A percentile compares a stretch with the other conserved stretches of the same genome.
phyloP scores from a whole-genome alignment of 2,888 invertebrate species.

The Diarsia dahlii region DNA sequence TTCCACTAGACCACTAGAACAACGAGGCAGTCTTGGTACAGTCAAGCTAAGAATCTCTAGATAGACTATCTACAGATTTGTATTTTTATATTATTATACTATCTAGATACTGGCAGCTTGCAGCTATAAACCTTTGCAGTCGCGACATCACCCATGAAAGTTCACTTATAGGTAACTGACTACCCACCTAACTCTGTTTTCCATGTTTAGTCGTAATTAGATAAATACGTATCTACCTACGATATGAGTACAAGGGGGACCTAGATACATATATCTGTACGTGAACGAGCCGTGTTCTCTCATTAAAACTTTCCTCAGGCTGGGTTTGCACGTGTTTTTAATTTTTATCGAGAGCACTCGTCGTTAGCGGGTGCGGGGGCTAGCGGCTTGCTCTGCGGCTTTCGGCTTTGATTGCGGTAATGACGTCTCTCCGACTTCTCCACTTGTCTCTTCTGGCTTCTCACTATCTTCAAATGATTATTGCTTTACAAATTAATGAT shows the following conservation, averaged over 20 bases:
- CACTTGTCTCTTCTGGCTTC: conserved; percentile 83
- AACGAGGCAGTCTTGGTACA: not conserved
- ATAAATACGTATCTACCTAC: conserved; percentile 52
- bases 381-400: conserved; percentile 80
- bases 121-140: not conserved
- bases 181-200: conserved; percentile 1
- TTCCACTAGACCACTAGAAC: too few relatives aligned
- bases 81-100: too few relatives aligned
- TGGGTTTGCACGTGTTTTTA: conserved; percentile 91
- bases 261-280: conserved; percentile 71
- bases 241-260: conserved; percentile 38
- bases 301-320: conserved; percentile 91
- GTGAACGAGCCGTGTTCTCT: conserved; percentile 85
- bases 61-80: not conserved
- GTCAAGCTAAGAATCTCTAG: not conserved
- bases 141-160: not conserved
- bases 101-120: not conserved
- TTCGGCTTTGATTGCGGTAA: conserved; percentile 90
- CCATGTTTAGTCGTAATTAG: conserved; percentile 54
- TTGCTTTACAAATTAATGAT: conserved; percentile 85
- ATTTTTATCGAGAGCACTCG: conserved; percentile 91
- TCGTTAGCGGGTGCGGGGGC: conserved; percentile 82
- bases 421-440: conserved; percentile 84
- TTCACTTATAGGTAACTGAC: not conserved
- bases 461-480: conserved; percentile 87